Conservation (phyloP, 1,140 invertebrate species). For the Zaprionus camerounensis region DNA sequence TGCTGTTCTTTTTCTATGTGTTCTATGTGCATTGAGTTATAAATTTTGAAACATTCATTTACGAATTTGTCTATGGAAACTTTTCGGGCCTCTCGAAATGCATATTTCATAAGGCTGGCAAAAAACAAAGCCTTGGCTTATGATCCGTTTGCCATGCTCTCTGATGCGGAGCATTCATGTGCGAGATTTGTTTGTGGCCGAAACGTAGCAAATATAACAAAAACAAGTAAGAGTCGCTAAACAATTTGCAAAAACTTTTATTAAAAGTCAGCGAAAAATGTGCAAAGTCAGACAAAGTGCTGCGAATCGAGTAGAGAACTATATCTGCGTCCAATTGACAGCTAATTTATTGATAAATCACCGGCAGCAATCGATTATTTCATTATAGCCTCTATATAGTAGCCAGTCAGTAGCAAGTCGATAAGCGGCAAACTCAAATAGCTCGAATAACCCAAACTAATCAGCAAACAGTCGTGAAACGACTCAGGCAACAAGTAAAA, state of each 20-base stretch:
- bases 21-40: constrained; percentile 79
- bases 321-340: constrained; percentile 22
- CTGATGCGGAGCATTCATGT: constrained; percentile 45
- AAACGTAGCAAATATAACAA: constrained; percentile 1
- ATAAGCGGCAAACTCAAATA: constrained; percentile 56
- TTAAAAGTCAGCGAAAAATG: constrained; percentile 19
- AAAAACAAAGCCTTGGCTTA: constrained; percentile 11
- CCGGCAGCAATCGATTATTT: constrained; percentile 60
- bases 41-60: constrained; percentile 76
- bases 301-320: background rate
- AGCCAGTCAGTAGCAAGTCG: background rate
- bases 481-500: constrained; percentile 59
- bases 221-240: constrained; percentile 9
- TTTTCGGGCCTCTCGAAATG: constrained; percentile 33
- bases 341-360: constrained; percentile 59
- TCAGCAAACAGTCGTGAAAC: constrained; percentile 65
- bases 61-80: constrained; percentile 42
- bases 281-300: constrained; percentile 13
- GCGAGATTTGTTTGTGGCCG: constrained; percentile 54
- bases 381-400: constrained; percentile 33
- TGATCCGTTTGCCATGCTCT: constrained; percentile 8
- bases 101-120: constrained; percentile 24
- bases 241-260: constrained; percentile 24
- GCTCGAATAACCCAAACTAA: constrained; percentile 66
- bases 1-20: constrained; percentile 46